Conservation (phyloP, 2,888 invertebrate genomes). For the Villa cingulata region DNA sequence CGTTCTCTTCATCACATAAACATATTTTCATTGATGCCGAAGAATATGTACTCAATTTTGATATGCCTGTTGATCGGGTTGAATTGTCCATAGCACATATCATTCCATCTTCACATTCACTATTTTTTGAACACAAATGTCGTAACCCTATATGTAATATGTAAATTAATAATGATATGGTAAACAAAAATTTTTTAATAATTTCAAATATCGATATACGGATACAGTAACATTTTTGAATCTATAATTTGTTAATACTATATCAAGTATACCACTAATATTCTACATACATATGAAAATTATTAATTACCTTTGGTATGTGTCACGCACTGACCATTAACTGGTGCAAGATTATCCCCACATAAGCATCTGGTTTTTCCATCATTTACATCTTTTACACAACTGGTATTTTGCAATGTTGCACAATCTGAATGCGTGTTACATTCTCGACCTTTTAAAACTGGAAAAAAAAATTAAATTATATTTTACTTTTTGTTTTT, state of each 20-base stretch:
- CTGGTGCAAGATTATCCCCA: constrained; percentile 51
- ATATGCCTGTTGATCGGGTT: constrained; percentile 35
- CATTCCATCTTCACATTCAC: constrained; percentile 51
- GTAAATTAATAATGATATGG: background rate
- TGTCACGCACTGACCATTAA: constrained; percentile 50
- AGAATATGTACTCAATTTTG: background rate
- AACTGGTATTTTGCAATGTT: constrained; percentile 49
- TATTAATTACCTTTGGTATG: constrained; percentile 37
- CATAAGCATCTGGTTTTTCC: constrained; percentile 50
- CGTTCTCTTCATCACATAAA: constrained; percentile 46
- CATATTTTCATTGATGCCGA: constrained; percentile 41
- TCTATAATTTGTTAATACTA: too few species aligned
- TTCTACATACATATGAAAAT: too few species aligned
- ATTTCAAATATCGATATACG: too few species aligned
- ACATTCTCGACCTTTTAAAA: constrained; percentile 46
- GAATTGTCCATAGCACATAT: constrained; percentile 45
- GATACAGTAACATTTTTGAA: too few species aligned
- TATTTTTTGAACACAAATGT: constrained; percentile 45
- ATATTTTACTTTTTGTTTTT: too few species aligned
- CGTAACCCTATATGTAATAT: constrained; percentile 23
- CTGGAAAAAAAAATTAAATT: too few species aligned
- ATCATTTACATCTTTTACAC: constrained; percentile 50
- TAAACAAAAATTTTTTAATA: background rate
- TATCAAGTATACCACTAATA: too few species aligned
- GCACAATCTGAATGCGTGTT: constrained; percentile 47